These are phyloP conservation scores for Plecotus auritus DNA, from an alignment of 2,113 vertebrate species.

Conservation along the genomic window DNA sequence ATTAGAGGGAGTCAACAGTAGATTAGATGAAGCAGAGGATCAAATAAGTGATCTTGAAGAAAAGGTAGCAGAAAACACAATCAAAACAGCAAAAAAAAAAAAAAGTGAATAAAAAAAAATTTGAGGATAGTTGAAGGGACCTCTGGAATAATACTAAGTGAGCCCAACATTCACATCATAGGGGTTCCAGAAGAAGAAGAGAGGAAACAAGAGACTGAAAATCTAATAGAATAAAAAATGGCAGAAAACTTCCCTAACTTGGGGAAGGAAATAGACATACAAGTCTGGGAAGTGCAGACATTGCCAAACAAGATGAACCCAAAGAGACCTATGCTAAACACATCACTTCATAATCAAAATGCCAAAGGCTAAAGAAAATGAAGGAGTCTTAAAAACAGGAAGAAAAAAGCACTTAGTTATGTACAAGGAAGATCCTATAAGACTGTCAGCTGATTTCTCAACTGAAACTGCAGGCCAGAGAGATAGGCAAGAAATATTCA, in stretches of 20 bases:
- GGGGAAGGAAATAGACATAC: neutral
- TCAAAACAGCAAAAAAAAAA: neutral
- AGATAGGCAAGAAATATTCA: neutral
- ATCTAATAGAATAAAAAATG: neutral
- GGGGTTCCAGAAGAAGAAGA: neutral
- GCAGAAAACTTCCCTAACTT: neutral
- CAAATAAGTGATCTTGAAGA: neutral
- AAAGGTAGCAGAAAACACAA: neutral
- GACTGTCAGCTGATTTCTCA: neutral
- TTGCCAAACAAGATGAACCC: neutral
- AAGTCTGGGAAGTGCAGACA: neutral
- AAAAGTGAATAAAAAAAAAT: neutral
- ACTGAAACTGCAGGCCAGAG: neutral
- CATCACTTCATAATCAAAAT: neutral
- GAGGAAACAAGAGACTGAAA: neutral
- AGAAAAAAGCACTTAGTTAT: neutral
- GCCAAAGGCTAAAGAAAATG: neutral
- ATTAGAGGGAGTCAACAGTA: neutral
- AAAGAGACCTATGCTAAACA: neutral
- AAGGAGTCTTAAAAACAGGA: neutral
- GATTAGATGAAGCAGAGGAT: neutral
- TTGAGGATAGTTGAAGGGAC: neutral
- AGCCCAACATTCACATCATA: neutral
- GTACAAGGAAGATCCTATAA: too few species aligned
- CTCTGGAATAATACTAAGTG: neutral